Evolutionary conservation across 2,797 vertebrate species (phyloP).

Genomic region (Onychomys arenicola): DNA sequence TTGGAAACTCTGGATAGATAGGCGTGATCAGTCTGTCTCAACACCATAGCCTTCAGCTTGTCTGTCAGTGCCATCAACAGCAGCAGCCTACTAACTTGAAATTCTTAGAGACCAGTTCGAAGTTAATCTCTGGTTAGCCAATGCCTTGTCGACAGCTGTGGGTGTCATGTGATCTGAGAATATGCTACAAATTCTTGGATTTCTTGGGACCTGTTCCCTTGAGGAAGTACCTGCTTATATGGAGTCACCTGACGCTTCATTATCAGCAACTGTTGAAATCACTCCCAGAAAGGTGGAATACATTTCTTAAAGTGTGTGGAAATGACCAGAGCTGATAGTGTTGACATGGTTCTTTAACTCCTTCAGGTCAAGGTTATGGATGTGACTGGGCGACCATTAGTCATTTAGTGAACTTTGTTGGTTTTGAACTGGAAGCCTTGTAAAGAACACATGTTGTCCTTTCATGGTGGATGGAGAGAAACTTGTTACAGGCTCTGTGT

Average conservation of each 20-base stretch:
- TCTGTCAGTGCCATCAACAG: slow-evolving; percentile 46
- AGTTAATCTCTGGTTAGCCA: slow-evolving; percentile 61
- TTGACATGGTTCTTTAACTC: slow-evolving; percentile 1
- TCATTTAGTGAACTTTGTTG: not conserved
- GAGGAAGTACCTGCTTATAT: slow-evolving; percentile 12
- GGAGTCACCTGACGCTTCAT: not conserved
- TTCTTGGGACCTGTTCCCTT: not conserved
- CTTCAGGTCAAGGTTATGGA: not conserved
- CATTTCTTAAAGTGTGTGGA: not conserved
- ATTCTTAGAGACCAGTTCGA: slow-evolving; percentile 35
- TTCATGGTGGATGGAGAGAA: not conserved
- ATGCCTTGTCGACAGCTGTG: slow-evolving; percentile 1
- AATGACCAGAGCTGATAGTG: not conserved
- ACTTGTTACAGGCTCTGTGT: not conserved
- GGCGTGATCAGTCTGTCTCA: slow-evolving; percentile 50
- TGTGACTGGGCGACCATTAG: not conserved
- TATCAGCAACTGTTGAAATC: not conserved
- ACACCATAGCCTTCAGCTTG: slow-evolving; percentile 19
- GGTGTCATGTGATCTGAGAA: slow-evolving; percentile 11
- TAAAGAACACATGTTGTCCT: not conserved
- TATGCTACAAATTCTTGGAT: slow-evolving; percentile 19
- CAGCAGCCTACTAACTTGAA: slow-evolving; percentile 51
- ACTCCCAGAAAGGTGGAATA: not conserved
- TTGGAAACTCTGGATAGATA: slow-evolving; percentile 48
- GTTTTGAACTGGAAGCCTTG: not conserved